Evolutionary conservation across 2,113 vertebrate species (phyloP), one percentile per base, ranked within the genome.

Genomic region (Sinocyclocheilus anophthalmus): DNA sequence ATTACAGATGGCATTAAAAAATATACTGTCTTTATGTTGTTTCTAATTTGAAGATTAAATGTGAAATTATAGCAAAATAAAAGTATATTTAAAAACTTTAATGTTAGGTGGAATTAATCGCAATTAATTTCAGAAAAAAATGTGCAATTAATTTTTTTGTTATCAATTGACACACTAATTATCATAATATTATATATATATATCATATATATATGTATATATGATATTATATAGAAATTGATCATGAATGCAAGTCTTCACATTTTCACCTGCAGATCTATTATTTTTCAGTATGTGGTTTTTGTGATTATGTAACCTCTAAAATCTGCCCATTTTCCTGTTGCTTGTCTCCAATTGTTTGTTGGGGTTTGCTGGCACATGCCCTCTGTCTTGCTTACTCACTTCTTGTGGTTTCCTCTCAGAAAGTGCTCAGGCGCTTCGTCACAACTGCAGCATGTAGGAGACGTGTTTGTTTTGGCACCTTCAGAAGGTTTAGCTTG

Each of bases 381-480:
- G 48, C 33, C 10, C 2, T 26, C 22, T 26, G 26, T 50, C 14
- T 22, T n/a, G 59, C 39, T 78, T 63, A 55, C 13, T 42, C 5
- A 37, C 26, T 85, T 39, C 20, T 63, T 80, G 78, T 63, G 78
- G 13, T 85, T 78, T 65, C 65, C 59, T 53, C 59, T 59, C 26
- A 30, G 16, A 80, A 33, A 30, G 22, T 26, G 65, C 55, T n/a
- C 61, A 9, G 59, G 42, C 20, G 48, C 3, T 24, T 14, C 65
- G 55, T 84, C 83, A 61, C 39, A 50, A 22, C 20, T 6, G 42
- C n/a, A 73, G 67, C 11, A 57, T 81, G 18, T 42, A 42, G 42
- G 72, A 77, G 84, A 30, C n/a, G 65, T 42, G 57, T 76, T 79
- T 87, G 55, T 57, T 72, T 75, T 84, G 76, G 81, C 76, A 78